Percentiles rank a stretch among this genome's conserved stretches.
Conservation (phyloP, 92 coral and sea anemone genomes). For the Isaurus tuberculatus region DNA sequence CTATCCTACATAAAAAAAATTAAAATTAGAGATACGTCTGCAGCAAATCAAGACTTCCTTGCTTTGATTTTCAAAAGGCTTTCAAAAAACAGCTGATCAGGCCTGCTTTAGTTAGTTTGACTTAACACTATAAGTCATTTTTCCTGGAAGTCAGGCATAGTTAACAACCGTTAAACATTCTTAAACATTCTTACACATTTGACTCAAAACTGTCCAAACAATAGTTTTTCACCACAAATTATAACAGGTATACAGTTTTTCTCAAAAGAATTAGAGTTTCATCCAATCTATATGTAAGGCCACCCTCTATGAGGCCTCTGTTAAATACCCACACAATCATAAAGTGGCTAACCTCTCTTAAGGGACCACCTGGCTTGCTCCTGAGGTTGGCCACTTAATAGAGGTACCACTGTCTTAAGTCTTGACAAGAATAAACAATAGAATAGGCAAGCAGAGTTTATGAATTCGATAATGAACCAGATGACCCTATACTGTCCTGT, state of each 20-base stretch:
- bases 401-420: no score
- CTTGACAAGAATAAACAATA: no score
- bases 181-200: constrained; percentile 1
- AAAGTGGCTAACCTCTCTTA: no score
- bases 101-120: not conserved
- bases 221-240: not conserved
- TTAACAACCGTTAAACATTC: not conserved
- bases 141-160: constrained; percentile 5
- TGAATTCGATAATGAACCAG: no score
- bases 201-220: constrained; percentile 3
- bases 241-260: not conserved
- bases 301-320: no score
- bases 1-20: not conserved
- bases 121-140: constrained; percentile 1
- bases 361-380: no score
- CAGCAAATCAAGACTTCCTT: constrained; percentile 3
- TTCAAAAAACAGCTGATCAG: not conserved
- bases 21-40: not conserved
- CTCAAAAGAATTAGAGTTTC: not conserved
- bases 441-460: no score
- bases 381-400: no score
- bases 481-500: no score
- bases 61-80: constrained; percentile 3
- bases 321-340: no score
- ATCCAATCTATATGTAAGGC: not conserved